Evolutionary conservation across 2,888 invertebrate genomes (phyloP).

Genomic region (Drosophila demipolita): DNA sequence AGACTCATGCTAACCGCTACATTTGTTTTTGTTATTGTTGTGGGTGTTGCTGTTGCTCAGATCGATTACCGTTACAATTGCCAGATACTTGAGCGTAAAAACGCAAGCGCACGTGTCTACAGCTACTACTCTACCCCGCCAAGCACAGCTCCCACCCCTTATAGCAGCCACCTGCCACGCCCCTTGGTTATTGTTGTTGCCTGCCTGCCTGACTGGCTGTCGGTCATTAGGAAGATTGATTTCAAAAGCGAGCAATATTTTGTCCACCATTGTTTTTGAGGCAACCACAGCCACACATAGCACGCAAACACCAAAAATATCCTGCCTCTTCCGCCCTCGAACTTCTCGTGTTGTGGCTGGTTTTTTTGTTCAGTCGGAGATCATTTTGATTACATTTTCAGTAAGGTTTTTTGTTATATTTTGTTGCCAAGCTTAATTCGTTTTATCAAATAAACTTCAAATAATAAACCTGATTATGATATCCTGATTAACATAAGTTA

Average conservation of each 20-base stretch:
- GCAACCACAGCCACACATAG: slow-evolving; percentile 21
- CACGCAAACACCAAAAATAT: slow-evolving; percentile 31
- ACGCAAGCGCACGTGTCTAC: slow-evolving; percentile 71
- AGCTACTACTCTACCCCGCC: slow-evolving; percentile 30
- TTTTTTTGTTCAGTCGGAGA: slow-evolving; percentile 43
- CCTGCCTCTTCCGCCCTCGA: not conserved
- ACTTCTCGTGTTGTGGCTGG: slow-evolving; percentile 4
- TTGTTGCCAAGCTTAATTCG: slow-evolving; percentile 32
- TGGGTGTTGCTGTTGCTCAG: slow-evolving; percentile 65
- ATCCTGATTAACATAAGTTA: not conserved
- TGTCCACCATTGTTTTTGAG: slow-evolving; percentile 60
- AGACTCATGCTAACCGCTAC: slow-evolving; percentile 48
- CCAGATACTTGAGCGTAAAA: slow-evolving; percentile 77
- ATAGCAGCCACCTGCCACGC: not conserved
- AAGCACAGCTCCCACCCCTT: not conserved
- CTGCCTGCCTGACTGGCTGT: slow-evolving; percentile 57
- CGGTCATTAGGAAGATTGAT: slow-evolving; percentile 80
- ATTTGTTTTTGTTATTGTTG: slow-evolving; percentile 43
- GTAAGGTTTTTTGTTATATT: slow-evolving; percentile 3
- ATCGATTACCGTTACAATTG: slow-evolving; percentile 76
- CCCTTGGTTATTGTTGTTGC: slow-evolving; percentile 20
- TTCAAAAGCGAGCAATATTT: slow-evolving; percentile 66
- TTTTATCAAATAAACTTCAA: slow-evolving; percentile 15
- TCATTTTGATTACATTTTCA: slow-evolving; percentile 62
- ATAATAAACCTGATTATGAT: slow-evolving; percentile 11